A percentile compares a stretch with the other conserved stretches of the same genome.
Conservation (phyloP, 2,797 vertebrate species). For the Denticeps clupeoides region DNA sequence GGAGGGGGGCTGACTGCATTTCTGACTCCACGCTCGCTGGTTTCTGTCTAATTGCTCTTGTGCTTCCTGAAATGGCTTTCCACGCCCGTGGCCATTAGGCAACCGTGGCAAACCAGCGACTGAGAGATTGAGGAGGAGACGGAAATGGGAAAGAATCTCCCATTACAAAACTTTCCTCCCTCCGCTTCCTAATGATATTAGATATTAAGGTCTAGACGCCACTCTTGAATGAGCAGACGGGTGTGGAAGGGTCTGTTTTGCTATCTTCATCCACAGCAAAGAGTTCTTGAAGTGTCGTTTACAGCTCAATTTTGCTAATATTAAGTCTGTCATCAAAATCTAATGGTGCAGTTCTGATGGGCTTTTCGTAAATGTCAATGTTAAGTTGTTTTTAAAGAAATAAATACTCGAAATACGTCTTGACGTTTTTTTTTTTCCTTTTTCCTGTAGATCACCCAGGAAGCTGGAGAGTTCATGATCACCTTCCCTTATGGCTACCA, state of each 20-base stretch:
- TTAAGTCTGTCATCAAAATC: conserved; percentile 21
- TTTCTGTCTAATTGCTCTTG: conserved; percentile 21
- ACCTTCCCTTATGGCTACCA: conserved; percentile 96
- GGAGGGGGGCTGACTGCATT: conserved; percentile 15
- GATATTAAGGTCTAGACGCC: conserved; percentile 5
- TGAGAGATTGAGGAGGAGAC: neutral
- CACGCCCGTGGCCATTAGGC: neutral
- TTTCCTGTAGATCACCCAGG: conserved; percentile 79
- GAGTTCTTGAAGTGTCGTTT: conserved; percentile 19
- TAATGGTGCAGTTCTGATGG: no score
- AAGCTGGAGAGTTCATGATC: conserved; percentile 95
- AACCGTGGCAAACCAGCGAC: neutral
- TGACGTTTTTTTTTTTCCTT: neutral
- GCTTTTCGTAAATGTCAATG: no score
- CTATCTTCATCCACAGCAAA: neutral
- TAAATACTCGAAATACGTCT: conserved; percentile 8
- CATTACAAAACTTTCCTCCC: conserved; percentile 9
- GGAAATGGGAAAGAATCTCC: neutral
- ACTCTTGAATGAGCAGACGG: conserved; percentile 3
- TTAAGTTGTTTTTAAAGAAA: no score
- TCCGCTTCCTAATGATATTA: conserved; percentile 19
- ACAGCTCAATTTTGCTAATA: conserved; percentile 20
- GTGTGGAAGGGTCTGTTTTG: conserved; percentile 1
- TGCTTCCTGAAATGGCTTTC: conserved; percentile 3
- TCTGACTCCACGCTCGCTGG: conserved; percentile 9